A percentile compares a stretch with the other conserved stretches of the same genome.
Evolutionary conservation across 2,888 invertebrate species (phyloP).

Genomic region (Macrophya alboannulata): DNA sequence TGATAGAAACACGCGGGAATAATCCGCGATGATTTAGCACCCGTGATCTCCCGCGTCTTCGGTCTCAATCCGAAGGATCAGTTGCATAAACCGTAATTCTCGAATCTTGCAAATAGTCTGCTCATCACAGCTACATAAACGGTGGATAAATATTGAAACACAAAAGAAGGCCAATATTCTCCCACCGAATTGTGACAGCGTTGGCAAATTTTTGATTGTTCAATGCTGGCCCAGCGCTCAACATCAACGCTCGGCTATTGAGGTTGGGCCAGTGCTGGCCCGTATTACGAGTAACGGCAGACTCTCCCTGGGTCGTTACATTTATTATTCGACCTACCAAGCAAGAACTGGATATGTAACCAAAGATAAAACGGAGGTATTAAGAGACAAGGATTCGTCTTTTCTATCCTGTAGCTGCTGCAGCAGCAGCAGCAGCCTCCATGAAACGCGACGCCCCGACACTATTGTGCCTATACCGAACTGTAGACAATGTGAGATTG

Average conservation of each 20-base stretch:
- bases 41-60: neutral
- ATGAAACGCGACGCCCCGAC: constrained; percentile 22
- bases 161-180: too few species aligned
- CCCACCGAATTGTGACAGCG: too few species aligned
- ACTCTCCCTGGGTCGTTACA: neutral
- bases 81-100: constrained; percentile 1
- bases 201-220: too few species aligned
- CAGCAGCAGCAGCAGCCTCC: neutral
- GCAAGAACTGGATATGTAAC: constrained; percentile 23
- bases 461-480: constrained; percentile 24
- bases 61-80: constrained; percentile 30
- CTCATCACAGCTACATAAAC: neutral
- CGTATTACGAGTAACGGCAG: too few species aligned
- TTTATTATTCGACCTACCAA: constrained; percentile 34
- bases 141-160: neutral
- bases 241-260: too few species aligned
- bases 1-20: neutral
- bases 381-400: constrained; percentile 36
- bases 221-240: too few species aligned
- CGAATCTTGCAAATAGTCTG: neutral
- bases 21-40: constrained; percentile 7
- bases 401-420: neutral
- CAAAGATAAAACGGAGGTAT: constrained; percentile 32
- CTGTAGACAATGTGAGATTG: constrained; percentile 42
- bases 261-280: too few species aligned